Percentiles rank a stretch among this genome's conserved stretches.
phyloP scores from a whole-genome alignment of 2,888 invertebrate genomes.

The Hirtodrosophila confusa region DNA sequence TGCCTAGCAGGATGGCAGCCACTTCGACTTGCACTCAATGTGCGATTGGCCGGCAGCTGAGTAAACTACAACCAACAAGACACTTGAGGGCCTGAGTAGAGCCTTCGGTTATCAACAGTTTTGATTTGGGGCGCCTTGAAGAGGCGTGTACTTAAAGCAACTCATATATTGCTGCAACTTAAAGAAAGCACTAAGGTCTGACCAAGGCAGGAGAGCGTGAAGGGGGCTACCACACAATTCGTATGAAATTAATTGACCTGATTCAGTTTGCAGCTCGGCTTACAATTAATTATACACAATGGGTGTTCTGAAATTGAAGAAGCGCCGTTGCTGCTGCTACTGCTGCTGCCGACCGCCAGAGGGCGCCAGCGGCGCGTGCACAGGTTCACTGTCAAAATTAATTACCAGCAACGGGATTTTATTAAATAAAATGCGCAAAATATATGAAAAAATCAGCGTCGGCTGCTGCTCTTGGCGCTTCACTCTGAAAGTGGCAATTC shows the following conservation, averaged over 20 bases:
- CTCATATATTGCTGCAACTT: conserved; percentile 27
- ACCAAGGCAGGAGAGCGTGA: not conserved
- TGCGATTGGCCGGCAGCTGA: conserved; percentile 57
- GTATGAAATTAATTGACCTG: conserved; percentile 82
- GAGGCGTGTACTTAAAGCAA: conserved; percentile 37
- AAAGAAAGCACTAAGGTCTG: conserved; percentile 12
- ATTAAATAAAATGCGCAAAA: conserved; percentile 71
- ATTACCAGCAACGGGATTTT: conserved; percentile 73
- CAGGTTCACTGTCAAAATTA: conserved; percentile 80
- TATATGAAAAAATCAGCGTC: conserved; percentile 44
- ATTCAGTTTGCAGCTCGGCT: conserved; percentile 78
- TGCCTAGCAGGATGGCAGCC: conserved; percentile 38
- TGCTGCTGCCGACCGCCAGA: conserved; percentile 21
- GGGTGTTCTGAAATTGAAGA: conserved; percentile 56
- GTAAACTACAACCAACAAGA: conserved; percentile 47
- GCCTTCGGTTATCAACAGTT: conserved; percentile 20
- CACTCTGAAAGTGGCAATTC: conserved; percentile 37
- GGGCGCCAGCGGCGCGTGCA: conserved; percentile 55
- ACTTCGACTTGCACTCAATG: conserved; percentile 58
- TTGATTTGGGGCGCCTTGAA: conserved; percentile 52
- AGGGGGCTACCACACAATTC: conserved; percentile 27
- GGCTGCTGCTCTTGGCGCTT: conserved; percentile 13
- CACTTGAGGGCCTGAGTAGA: conserved; percentile 30
- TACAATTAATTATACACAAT: conserved; percentile 81
- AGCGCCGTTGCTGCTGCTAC: conserved; percentile 33